Conservation (phyloP, 2,888 invertebrate species). For the Drosophila emarginata region DNA sequence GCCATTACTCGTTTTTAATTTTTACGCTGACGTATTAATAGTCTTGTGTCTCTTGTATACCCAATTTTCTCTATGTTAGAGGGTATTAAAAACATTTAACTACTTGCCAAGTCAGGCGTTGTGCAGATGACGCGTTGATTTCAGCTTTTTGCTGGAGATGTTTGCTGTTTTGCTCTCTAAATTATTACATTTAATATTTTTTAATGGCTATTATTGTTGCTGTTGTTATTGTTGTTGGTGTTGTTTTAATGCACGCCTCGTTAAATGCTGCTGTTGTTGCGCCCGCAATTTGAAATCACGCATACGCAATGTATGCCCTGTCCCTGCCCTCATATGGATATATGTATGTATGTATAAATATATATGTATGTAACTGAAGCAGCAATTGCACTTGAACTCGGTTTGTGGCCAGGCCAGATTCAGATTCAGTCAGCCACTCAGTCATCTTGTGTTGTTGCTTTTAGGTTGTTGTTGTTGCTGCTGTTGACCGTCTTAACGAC, state of each 20-base stretch:
- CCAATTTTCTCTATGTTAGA: not conserved
- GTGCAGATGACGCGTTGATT: conserved; percentile 68
- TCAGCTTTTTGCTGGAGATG: conserved; percentile 33
- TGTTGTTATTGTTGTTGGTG: conserved; percentile 28
- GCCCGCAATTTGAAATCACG: conserved; percentile 59
- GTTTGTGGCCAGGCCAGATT: conserved; percentile 39
- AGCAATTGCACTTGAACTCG: conserved; percentile 63
- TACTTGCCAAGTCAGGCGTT: conserved; percentile 62
- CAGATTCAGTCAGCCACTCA: not conserved
- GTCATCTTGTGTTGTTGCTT: conserved; percentile 28
- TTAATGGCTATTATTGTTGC: conserved; percentile 36
- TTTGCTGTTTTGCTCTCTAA: conserved; percentile 45
- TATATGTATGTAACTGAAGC: not conserved
- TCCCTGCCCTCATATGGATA: conserved; percentile 26
- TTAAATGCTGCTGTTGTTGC: conserved; percentile 57
- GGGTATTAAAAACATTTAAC: conserved; percentile 26
- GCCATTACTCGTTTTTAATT: not conserved
- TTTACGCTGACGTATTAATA: not conserved
- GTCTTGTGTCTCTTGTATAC: not conserved
- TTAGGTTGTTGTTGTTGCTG: conserved; percentile 21
- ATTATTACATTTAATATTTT: conserved; percentile 53
- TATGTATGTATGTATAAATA: not conserved
- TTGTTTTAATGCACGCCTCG: conserved; percentile 70
- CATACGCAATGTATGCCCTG: conserved; percentile 69
- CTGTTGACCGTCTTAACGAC: conserved; percentile 23